These are phyloP conservation scores for Champsocephalus esox DNA, from an alignment of 2,797 vertebrate genomes.

Conservation along the genomic window DNA sequence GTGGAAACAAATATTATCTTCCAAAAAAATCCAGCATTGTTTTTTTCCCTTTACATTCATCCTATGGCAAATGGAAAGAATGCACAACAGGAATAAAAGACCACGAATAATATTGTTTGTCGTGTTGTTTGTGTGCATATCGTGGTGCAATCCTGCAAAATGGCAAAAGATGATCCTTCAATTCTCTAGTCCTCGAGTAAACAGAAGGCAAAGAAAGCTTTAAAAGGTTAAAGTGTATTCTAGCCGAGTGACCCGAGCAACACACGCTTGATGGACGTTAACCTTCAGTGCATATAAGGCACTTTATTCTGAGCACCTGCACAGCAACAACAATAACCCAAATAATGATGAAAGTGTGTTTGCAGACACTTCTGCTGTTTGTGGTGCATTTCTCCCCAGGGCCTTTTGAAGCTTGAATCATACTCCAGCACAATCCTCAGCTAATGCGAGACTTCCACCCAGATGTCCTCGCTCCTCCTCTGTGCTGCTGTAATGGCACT, in stretches of 20 bases:
- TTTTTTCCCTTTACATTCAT: no score
- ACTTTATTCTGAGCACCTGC: constrained; percentile 17
- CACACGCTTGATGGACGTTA: no score
- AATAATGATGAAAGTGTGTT: constrained; percentile 9
- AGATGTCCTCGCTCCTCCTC: constrained; percentile 23
- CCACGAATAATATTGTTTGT: no score
- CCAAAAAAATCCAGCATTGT: no score
- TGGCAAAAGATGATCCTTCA: no score
- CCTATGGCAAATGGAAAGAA: no score
- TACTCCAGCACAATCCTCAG: constrained; percentile 4
- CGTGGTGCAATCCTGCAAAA: no score
- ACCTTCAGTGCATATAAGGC: neutral
- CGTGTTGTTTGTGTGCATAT: no score
- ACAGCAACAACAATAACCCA: neutral
- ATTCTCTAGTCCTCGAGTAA: no score
- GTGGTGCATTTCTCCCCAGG: constrained; percentile 12
- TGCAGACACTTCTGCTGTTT: constrained; percentile 1
- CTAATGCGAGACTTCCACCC: constrained; percentile 38
- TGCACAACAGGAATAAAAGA: no score
- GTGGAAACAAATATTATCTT: no score
- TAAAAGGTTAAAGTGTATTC: constrained; percentile 3
- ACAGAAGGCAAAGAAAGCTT: neutral
- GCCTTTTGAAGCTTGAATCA: constrained; percentile 30
- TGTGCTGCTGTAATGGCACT: constrained; percentile 25
- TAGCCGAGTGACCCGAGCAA: no score